Base-by-base conservation (phyloP, 2,888 invertebrate genomes). In the Andrena camellia region DNA sequence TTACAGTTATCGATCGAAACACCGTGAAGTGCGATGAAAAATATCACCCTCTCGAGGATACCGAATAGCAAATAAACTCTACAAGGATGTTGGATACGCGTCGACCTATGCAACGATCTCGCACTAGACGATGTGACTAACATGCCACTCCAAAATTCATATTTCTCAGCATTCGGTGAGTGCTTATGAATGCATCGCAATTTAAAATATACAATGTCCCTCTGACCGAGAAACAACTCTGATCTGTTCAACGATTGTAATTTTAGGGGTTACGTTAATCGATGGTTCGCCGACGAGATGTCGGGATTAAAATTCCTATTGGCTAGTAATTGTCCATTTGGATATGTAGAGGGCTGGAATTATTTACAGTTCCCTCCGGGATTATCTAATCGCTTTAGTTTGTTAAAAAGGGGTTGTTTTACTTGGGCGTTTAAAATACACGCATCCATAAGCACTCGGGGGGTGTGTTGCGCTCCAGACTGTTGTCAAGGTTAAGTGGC, bases 321-420 rank as follows among this genome's bases (percentile, higher is more conserved):
- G 26, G 57, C 70, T 83, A 68, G n/a, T 74, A 85, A 85, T 82
- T 67, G 66, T 78, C 57, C 20, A 17, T 60, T 50, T 52, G 67
- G 78, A 86, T 86, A 86, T 84, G 84, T 78, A 71, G 48, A 10
- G 35, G 29, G 26, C 63, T 13, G 26, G 29, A 67, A 82, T 60
- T 77, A 70, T 72, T 73, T 86, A 86, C 77, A 77, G 50, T 62
- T 57, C 52, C 48, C 2, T 29, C 29, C 23, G 10, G 2, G 31
- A 42, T 63, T 26, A 3, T 17, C 2, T 20, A 4, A 52, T 6
- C 17, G n/a, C 48, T n/a, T 57, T 2, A 48, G 7, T 29, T 66
- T 63, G 59, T 33, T 42, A 50, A 67, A 57, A 23, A 50, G 42
- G 23, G 69, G 8, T 33, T 7, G 29, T 13, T 29, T 42, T 17